Conservation (phyloP, 2,113 vertebrate genomes). For the Phoenicopterus ruber region DNA sequence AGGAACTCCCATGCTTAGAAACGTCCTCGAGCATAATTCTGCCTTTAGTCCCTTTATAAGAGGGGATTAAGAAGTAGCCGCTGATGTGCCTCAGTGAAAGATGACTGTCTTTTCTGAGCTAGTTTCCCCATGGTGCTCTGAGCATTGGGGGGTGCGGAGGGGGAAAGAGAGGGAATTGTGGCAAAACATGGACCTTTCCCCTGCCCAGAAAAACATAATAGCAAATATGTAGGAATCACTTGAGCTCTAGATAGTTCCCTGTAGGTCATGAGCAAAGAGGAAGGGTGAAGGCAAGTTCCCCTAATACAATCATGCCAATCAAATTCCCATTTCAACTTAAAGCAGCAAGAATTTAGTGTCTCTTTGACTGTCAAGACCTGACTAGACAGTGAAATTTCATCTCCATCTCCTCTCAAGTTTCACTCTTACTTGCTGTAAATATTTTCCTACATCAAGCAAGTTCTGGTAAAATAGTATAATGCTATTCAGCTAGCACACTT, state of each 20-base stretch:
- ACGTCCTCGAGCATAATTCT: not conserved
- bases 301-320: not conserved
- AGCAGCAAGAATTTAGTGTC: not conserved
- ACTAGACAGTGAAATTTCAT: not conserved
- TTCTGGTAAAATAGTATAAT: not conserved
- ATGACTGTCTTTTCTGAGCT: not conserved
- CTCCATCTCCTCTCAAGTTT: not conserved
- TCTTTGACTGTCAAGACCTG: not conserved
- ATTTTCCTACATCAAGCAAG: not conserved
- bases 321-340: not conserved
- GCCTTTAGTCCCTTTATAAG: not conserved
- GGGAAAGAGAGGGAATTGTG: fast-evolving
- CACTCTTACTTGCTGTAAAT: not conserved
- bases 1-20: not conserved
- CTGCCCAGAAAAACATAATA: not conserved
- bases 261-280: not conserved
- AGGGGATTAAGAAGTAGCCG: not conserved
- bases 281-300: not conserved
- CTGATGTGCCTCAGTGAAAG: not conserved
- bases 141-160: no score
- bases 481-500: not conserved
- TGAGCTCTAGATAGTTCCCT: not conserved
- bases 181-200: not conserved
- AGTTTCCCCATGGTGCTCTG: not conserved
- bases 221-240: not conserved